Percentiles rank a stretch among this genome's conserved stretches.
Evolutionary conservation across 2,888 invertebrate species (phyloP).

Genomic region (Epinotia bilunana): DNA sequence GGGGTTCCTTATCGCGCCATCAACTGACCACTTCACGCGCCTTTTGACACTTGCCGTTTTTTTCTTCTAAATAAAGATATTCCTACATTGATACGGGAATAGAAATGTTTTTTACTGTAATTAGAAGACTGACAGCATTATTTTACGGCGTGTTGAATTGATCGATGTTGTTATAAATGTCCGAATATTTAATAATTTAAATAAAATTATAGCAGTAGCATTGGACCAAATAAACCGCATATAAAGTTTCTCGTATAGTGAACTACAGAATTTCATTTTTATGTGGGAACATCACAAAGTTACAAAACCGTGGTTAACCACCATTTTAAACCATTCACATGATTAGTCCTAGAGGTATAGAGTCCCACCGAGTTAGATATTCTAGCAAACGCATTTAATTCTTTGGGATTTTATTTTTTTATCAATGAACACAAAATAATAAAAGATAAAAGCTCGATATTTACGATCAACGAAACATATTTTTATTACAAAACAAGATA

Average conservation of each 20-base stretch:
- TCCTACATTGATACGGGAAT: constrained; percentile 28
- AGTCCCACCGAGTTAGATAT: too few species aligned
- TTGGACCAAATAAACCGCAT: neutral
- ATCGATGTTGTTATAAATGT: constrained; percentile 18
- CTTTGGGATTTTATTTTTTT: neutral
- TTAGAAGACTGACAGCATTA: constrained; percentile 51
- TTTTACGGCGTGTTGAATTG: constrained; percentile 29
- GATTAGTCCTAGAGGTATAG: neutral
- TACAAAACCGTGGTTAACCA: neutral
- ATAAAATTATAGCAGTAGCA: neutral
- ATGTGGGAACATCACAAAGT: neutral
- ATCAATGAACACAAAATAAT: neutral
- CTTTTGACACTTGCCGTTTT: constrained; percentile 72
- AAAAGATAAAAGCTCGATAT: neutral
- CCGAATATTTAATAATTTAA: neutral
- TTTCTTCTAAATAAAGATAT: constrained; percentile 46
- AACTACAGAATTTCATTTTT: neutral
- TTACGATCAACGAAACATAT: constrained; percentile 28
- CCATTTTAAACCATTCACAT: neutral
- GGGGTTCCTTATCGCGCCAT: constrained; percentile 69
- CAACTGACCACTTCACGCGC: constrained; percentile 74
- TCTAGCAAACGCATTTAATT: too few species aligned
- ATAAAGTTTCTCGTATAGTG: neutral
- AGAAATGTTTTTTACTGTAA: constrained; percentile 64
- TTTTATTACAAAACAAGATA: constrained; percentile 32